Conservation (phyloP, 2,797 vertebrate species). For the Carcharodon carcharias region DNA sequence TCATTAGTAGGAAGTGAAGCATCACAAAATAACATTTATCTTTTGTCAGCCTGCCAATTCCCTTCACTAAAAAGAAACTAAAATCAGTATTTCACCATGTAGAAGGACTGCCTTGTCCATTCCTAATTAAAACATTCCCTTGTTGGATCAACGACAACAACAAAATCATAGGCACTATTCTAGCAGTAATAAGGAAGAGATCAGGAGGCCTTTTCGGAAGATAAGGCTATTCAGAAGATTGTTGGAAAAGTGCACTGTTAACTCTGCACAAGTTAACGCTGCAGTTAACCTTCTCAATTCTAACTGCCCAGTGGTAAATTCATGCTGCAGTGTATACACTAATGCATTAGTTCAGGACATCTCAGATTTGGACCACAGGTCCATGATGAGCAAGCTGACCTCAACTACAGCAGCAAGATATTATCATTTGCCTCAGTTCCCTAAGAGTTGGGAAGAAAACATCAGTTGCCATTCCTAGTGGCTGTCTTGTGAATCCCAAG, state of each 20-base stretch:
- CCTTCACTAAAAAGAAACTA: background rate
- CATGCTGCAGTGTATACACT: background rate
- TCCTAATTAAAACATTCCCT: background rate
- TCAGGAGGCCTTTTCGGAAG: background rate
- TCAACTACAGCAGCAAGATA: background rate
- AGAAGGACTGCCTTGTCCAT: too few relatives aligned
- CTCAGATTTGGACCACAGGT: background rate
- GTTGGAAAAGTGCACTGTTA: background rate
- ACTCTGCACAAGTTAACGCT: background rate
- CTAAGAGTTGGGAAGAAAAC: background rate
- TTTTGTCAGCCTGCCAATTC: background rate
- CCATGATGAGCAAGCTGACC: background rate
- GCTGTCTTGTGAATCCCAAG: background rate
- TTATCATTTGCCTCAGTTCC: background rate
- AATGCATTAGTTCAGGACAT: background rate
- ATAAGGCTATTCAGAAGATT: background rate
- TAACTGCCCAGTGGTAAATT: background rate
- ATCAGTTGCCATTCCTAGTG: background rate
- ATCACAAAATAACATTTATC: slow-evolving; percentile 17
- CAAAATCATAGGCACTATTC: background rate
- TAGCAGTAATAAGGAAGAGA: background rate
- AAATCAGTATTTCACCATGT: background rate
- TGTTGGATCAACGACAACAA: background rate
- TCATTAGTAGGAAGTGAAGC: slow-evolving; percentile 19
- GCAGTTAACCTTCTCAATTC: background rate